These are phyloP conservation scores for Podotricha telesiphe DNA, from an alignment of 2,888 invertebrate species.

Conservation along the genomic window DNA sequence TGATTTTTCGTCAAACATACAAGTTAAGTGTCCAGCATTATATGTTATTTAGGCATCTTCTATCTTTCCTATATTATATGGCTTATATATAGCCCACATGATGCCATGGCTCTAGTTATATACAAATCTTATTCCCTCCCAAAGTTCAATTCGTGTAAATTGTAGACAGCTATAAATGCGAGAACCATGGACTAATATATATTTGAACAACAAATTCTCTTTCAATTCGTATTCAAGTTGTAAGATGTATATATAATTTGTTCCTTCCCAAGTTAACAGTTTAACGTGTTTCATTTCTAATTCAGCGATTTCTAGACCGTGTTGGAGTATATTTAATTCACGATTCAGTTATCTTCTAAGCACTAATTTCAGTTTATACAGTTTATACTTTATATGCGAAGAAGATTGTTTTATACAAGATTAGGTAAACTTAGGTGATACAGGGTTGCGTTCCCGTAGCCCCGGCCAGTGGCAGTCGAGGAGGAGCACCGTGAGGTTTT, in stretches of 20 bases:
- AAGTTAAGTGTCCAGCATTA: too few relatives aligned
- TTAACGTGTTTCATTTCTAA: slow-evolving; percentile 25
- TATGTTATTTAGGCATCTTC: too few relatives aligned
- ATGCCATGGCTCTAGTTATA: too few relatives aligned
- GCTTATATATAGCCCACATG: too few relatives aligned
- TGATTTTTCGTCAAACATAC: too few relatives aligned
- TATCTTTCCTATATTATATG: too few relatives aligned
- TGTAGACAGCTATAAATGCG: background rate
- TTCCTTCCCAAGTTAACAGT: slow-evolving; percentile 20
- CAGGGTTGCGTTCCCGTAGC: too few relatives aligned
- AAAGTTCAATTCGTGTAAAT: too few relatives aligned
- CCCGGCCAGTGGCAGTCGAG: too few relatives aligned
- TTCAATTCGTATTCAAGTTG: slow-evolving; percentile 4
- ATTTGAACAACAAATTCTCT: slow-evolving; percentile 13
- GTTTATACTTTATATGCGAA: slow-evolving; percentile 5
- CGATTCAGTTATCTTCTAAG: slow-evolving; percentile 27
- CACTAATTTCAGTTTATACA: slow-evolving; percentile 25
- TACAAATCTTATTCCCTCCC: too few relatives aligned
- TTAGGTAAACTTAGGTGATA: too few relatives aligned
- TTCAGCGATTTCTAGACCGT: slow-evolving; percentile 29
- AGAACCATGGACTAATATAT: background rate
- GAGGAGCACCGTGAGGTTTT: too few relatives aligned
- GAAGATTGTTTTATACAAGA: background rate
- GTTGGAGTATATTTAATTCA: slow-evolving; percentile 33
- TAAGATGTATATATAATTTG: slow-evolving; percentile 23